Evolutionary conservation across 2,888 invertebrate species (phyloP), one percentile per base, ranked within the genome.

Genomic region (Antheraea yamamai): DNA sequence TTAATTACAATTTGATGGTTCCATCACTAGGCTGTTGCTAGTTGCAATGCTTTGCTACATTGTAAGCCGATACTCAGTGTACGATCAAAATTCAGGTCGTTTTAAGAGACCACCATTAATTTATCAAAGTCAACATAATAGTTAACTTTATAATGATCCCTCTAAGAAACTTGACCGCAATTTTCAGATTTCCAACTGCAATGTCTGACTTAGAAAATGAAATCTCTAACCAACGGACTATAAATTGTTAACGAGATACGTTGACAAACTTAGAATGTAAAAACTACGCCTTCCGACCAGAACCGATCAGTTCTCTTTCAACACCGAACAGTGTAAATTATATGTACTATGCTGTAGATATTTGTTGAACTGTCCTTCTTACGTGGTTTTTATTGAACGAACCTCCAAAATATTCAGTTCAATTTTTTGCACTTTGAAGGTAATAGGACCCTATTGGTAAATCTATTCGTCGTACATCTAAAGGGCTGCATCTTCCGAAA

Each of bases 161-260:
- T 26, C 64, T 64, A 64, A 64, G 64, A 64, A 26, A 64, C 12
- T 14, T 14, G 64, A 64, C 64, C 64, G 64, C 64, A 70, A 73
- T 66, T 35, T 70, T 30, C 8, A 55, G 10, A n/a, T 20, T 10
- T 55, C 20, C 52, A 55, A n/a, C 72, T 26, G 72, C 52, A 74
- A 64, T 26, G 23, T 26, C 64, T 26, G 26, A 10, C 23, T 64
- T 64, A 61, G 26, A 14, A 26, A 55, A 70, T 26, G 70, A 39
- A 74, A 74, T 70, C 35, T 23, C 55, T 75, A 30, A 74, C 51
- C 74, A 75, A n/a, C 39, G 72, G 35, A 75, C 72, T 75, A 75
- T 72, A 72, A 75, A 75, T 51, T 30, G 51, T 51, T 75, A 75
- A 75, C 66, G 73, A 75, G 52, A 30, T 20, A 61, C 64, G 35